These are phyloP conservation scores for Turdus rufiventris DNA, from an alignment of 2,113 vertebrate genomes.

Conservation along the genomic window DNA sequence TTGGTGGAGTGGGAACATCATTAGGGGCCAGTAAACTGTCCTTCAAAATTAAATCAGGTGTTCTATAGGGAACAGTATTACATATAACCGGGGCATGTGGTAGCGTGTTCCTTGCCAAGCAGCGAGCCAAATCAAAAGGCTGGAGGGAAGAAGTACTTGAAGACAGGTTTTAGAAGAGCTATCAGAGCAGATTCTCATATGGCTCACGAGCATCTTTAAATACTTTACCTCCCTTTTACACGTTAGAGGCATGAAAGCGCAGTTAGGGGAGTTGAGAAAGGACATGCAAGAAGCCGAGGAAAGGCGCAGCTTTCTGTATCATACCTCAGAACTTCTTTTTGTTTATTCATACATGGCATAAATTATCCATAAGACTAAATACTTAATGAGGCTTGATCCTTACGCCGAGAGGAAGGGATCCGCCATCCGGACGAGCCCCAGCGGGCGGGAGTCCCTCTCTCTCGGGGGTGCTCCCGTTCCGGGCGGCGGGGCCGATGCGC, in stretches of 20 bases:
- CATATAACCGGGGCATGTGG: fast-evolving
- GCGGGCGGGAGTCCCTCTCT: background rate
- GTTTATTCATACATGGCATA: background rate
- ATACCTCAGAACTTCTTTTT: background rate
- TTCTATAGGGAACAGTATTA: background rate
- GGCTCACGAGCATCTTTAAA: background rate
- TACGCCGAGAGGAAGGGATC: no score
- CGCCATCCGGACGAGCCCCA: no score
- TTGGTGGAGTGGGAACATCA: background rate
- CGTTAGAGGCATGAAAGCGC: background rate
- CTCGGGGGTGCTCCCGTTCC: fast-evolving
- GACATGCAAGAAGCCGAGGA: background rate
- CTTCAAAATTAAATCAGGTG: background rate
- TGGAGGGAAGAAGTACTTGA: background rate
- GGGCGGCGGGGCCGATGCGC: no score
- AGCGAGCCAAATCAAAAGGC: background rate
- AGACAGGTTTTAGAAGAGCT: background rate
- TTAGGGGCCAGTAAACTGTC: background rate
- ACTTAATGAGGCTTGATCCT: background rate
- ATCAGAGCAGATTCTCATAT: background rate
- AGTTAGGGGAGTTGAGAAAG: background rate
- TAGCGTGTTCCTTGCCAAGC: background rate
- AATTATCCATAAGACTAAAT: background rate
- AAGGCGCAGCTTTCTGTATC: fast-evolving
- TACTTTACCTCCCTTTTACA: background rate